Conservation (phyloP, 2,797 vertebrate species). For the Myotis findleyi region DNA sequence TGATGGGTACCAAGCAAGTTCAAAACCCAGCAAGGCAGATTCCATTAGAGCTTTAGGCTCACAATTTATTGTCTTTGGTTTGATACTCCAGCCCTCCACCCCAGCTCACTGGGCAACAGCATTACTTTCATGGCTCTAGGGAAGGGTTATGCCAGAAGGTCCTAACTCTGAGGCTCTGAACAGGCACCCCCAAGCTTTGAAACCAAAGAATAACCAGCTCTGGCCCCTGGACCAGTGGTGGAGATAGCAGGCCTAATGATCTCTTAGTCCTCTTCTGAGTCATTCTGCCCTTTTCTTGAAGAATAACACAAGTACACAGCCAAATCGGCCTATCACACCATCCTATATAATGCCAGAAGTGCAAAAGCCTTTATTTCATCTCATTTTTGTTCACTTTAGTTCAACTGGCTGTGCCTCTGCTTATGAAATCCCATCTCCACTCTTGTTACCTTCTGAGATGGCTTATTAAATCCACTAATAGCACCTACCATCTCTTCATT, state of each 20-base stretch:
- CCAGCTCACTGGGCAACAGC: no score
- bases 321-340: rapidly evolving
- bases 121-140: no score
- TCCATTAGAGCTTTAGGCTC: background rate
- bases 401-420: background rate
- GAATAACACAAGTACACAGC: background rate
- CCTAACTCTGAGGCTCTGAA: background rate
- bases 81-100: no score
- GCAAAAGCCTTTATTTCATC: background rate
- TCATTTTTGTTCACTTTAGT: no score
- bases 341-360: background rate
- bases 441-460: background rate
- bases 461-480: no score
- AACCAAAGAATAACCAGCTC: background rate
- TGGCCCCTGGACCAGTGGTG: no score
- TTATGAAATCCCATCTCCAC: no score
- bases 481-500: background rate
- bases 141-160: background rate
- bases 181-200: background rate
- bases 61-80: no score
- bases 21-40: background rate
- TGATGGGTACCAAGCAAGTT: no score
- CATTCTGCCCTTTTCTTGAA: background rate
- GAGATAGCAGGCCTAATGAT: no score
- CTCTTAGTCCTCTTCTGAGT: background rate